A percentile compares a stretch with the other conserved stretches of the same genome.
These are phyloP conservation scores for Pteronotus mesoamericanus DNA, from an alignment of 2,797 vertebrate species.

Conservation along the genomic window DNA sequence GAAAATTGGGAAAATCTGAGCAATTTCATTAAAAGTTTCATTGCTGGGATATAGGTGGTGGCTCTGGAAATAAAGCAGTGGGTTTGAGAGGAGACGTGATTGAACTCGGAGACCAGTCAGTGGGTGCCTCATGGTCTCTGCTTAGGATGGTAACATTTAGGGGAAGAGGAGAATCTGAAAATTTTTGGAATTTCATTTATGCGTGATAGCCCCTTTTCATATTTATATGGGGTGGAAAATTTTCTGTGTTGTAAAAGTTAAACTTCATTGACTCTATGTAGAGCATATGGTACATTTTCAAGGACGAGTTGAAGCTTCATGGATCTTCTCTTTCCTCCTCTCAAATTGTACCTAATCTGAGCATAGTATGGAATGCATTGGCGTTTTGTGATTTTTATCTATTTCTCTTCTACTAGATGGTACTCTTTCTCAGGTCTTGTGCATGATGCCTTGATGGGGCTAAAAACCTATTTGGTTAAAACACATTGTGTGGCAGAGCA, in stretches of 20 bases:
- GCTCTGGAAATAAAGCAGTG: not conserved
- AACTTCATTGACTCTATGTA: not conserved
- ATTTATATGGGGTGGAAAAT: not conserved
- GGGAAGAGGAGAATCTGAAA: not conserved
- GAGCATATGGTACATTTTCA: not conserved
- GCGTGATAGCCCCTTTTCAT: not conserved
- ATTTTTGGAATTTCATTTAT: constrained; percentile 8
- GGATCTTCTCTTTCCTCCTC: not conserved
- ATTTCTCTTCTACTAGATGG: not conserved
- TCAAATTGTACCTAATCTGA: not conserved
- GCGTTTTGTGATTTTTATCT: not conserved
- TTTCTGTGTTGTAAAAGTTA: not conserved
- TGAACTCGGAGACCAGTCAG: not conserved
- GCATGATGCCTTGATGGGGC: not conserved
- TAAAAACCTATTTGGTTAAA: not conserved
- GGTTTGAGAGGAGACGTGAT: not conserved
- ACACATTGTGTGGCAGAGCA: not conserved
- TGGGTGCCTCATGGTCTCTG: not conserved
- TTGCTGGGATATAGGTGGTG: not conserved
- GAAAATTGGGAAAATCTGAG: not conserved
- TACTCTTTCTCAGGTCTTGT: not conserved
- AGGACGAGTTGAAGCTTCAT: not conserved
- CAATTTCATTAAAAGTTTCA: not conserved
- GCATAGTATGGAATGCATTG: not conserved
- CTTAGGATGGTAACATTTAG: not conserved